Evolutionary conservation across 2,113 vertebrate species (phyloP).

Genomic region (Erinaceus europaeus): DNA sequence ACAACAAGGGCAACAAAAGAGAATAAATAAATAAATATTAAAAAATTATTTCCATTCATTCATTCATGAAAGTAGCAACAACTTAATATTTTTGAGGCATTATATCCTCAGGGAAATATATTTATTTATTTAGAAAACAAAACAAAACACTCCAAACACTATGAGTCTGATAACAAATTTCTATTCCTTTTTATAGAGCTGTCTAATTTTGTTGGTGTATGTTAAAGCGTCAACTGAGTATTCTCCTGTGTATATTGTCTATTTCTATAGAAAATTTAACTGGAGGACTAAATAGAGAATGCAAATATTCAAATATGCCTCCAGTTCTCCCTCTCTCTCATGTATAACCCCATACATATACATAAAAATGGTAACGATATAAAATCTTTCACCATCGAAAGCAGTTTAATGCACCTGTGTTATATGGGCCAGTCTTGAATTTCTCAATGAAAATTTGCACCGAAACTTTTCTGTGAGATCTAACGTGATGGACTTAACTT

Average conservation of each 20-base stretch:
- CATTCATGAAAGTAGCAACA: background rate
- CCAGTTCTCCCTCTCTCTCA: background rate
- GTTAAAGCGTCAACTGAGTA: no score
- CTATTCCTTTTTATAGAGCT: background rate
- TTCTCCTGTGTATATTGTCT: no score
- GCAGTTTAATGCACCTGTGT: background rate
- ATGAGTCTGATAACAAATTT: background rate
- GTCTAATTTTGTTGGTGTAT: no score
- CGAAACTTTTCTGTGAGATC: background rate
- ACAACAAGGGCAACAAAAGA: no score
- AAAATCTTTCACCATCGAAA: background rate
- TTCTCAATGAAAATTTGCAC: no score
- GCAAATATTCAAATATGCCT: background rate
- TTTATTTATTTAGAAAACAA: background rate
- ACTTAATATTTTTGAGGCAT: constrained; percentile 2
- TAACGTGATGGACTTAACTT: background rate
- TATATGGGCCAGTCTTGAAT: background rate
- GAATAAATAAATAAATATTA: no score
- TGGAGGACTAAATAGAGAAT: background rate
- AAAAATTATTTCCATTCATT: background rate
- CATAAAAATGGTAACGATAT: background rate
- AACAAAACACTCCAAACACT: background rate
- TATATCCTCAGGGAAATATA: constrained; percentile 4
- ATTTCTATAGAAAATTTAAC: background rate
- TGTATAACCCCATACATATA: background rate